These are phyloP conservation scores for Hemibagrus wyckioides DNA, from an alignment of 2,113 vertebrate species.

Conservation along the genomic window DNA sequence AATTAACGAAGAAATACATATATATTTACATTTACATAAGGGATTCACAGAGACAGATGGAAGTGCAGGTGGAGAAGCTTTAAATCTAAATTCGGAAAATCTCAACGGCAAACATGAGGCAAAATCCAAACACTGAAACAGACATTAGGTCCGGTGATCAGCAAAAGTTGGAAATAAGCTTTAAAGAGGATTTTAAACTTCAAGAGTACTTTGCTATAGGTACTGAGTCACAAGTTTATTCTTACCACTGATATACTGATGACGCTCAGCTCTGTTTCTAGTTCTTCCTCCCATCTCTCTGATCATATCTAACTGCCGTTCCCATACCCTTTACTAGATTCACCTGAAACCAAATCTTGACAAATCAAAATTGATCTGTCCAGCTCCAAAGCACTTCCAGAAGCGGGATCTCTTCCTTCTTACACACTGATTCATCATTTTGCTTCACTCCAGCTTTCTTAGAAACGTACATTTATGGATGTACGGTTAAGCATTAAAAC, in stretches of 20 bases:
- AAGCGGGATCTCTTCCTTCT: background rate
- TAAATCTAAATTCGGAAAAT: too few relatives aligned
- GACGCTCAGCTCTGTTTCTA: background rate
- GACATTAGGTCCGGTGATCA: too few relatives aligned
- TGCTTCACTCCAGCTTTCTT: background rate
- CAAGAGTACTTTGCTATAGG: background rate
- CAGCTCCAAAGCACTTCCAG: background rate
- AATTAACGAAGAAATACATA: background rate
- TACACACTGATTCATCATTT: background rate
- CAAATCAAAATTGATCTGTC: constrained; percentile 20
- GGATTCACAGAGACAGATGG: too few relatives aligned
- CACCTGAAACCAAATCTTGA: background rate
- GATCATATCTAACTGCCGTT: constrained; percentile 7
- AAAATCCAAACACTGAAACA: too few relatives aligned
- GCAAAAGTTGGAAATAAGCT: background rate
- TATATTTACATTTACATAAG: background rate
- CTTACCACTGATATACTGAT: background rate
- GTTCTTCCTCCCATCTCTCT: background rate
- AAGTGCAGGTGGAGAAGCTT: too few relatives aligned
- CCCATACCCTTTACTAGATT: background rate
- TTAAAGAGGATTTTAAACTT: constrained; percentile 3
- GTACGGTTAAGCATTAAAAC: background rate
- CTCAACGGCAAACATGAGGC: too few relatives aligned
- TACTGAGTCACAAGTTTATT: background rate
- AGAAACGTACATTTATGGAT: background rate